Evolutionary conservation across 1,140 invertebrate genomes (phyloP), one percentile per base, ranked within the genome.

Genomic region (Cotesia vestalis): DNA sequence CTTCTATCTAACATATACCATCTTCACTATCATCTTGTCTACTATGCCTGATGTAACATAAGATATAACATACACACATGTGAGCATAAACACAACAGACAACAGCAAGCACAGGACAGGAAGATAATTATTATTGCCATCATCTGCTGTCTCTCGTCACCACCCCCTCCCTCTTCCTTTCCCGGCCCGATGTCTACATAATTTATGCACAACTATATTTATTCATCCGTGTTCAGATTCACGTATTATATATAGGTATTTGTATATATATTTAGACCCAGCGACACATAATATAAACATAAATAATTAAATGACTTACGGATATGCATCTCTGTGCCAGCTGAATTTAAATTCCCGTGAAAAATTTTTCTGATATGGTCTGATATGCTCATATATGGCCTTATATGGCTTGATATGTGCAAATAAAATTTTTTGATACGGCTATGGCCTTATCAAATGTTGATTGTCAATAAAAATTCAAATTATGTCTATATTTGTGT

Each of bases 61-160:
- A 12, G 57, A 57, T 11, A 46, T 46, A 40, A 46, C 40, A 46
- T 6, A 46, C 40, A 46, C 40, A 8, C 40, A 46, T 11, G 11
- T 46, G 5, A 11, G 2, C 4, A 46, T 61, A 35, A 61, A 27
- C 17, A 36, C 61, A 27, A 63, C 5, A 63, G 34, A 8, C 17
- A 27, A 27, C 27, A 27, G 27, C 27, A 46, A 46, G 40, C 40
- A 46, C 40, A 46, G 40, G 40, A 11, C 34, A 17, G 46, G 14
- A 66, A 34, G 52, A 55, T 67, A 36, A 67, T 67, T 57, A 67
- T 67, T 55, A 36, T 67, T 55, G 66, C 17, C 20, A 55, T 67
- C 12, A 38, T 12, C 27, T 36, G 66, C 27, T 17, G 46, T 34
- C 66, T 67, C 52, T 67, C 34, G 35, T 38, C 61, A 38, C 8